Conservation (phyloP, 2,113 vertebrate genomes). For the Amphiprion percula region DNA sequence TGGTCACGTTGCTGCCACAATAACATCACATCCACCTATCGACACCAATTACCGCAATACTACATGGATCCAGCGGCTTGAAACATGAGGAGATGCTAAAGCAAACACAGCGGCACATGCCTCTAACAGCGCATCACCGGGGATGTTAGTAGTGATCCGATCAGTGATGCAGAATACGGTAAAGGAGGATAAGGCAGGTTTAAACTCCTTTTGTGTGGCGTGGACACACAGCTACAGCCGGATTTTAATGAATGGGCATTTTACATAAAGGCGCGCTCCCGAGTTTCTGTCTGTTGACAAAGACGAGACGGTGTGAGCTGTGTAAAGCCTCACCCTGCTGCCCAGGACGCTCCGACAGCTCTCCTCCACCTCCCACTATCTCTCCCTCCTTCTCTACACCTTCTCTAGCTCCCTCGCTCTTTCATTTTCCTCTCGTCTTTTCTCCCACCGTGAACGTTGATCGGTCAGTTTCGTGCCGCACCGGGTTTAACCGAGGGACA, state of each 20-base stretch:
- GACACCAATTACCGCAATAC: slow-evolving; percentile 1
- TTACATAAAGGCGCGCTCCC: slow-evolving; percentile 40
- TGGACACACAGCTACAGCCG: not conserved
- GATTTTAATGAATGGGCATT: slow-evolving; percentile 15
- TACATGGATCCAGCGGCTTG: not conserved
- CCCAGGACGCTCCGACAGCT: slow-evolving; percentile 65
- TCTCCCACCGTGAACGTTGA: slow-evolving; percentile 9
- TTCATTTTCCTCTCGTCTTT: slow-evolving; percentile 50
- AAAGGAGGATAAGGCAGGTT: not conserved
- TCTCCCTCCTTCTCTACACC: slow-evolving; percentile 8
- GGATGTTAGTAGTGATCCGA: not conserved
- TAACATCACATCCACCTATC: slow-evolving; percentile 59
- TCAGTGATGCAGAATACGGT: not conserved
- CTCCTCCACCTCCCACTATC: slow-evolving; percentile 40
- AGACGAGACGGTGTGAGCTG: slow-evolving; percentile 38
- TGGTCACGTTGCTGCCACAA: slow-evolving; percentile 58
- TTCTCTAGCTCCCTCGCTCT: slow-evolving; percentile 38
- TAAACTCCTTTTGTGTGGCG: not conserved
- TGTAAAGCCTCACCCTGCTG: slow-evolving; percentile 76
- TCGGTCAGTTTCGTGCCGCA: slow-evolving; percentile 21
- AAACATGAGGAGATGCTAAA: not conserved
- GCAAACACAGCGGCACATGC: not conserved
- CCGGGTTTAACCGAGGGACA: slow-evolving; percentile 13
- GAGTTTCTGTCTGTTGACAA: slow-evolving; percentile 41
- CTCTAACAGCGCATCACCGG: not conserved